Percentiles rank a stretch among this genome's conserved stretches.
These are phyloP conservation scores for Eupithecia insigniata DNA, from an alignment of 2,888 invertebrate species.

Conservation along the genomic window DNA sequence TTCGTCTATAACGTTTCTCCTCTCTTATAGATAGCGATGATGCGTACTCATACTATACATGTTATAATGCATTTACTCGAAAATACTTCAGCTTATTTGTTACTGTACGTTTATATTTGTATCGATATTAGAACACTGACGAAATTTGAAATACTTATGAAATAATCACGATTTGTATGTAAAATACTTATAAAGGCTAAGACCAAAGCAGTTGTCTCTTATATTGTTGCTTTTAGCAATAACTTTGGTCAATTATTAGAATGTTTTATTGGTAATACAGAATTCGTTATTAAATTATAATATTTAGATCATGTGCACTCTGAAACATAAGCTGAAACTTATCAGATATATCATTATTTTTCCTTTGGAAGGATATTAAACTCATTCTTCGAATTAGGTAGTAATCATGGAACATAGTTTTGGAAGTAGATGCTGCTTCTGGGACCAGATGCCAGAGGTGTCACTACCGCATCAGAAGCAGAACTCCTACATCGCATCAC, in stretches of 20 bases:
- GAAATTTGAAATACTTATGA: slow-evolving; percentile 54
- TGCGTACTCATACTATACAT: slow-evolving; percentile 50
- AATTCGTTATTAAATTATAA: slow-evolving; percentile 69
- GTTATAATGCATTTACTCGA: slow-evolving; percentile 65
- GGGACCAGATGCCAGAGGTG: slow-evolving; percentile 15
- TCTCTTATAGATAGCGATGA: slow-evolving; percentile 59
- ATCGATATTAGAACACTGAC: slow-evolving; percentile 56
- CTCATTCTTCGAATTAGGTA: slow-evolving; percentile 44
- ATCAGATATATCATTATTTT: slow-evolving; percentile 1
- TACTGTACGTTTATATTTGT: slow-evolving; percentile 63
- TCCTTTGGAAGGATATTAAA: slow-evolving; percentile 35
- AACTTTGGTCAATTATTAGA: slow-evolving; percentile 84
- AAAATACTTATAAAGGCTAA: slow-evolving; percentile 74
- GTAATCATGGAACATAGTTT: slow-evolving; percentile 39
- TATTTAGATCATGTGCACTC: slow-evolving; percentile 61
- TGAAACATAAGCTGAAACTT: slow-evolving; percentile 37
- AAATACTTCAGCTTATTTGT: slow-evolving; percentile 68
- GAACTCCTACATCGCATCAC: slow-evolving; percentile 70
- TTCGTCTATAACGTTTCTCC: slow-evolving; percentile 53
- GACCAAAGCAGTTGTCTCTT: slow-evolving; percentile 77
- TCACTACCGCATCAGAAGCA: slow-evolving; percentile 44
- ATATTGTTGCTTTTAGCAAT: slow-evolving; percentile 79
- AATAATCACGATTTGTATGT: slow-evolving; percentile 62
- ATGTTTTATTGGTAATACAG: slow-evolving; percentile 73
- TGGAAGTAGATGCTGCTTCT: slow-evolving; percentile 34